Evolutionary conservation across 2,797 vertebrate genomes (phyloP).

Genomic region (Halcyon badia): DNA sequence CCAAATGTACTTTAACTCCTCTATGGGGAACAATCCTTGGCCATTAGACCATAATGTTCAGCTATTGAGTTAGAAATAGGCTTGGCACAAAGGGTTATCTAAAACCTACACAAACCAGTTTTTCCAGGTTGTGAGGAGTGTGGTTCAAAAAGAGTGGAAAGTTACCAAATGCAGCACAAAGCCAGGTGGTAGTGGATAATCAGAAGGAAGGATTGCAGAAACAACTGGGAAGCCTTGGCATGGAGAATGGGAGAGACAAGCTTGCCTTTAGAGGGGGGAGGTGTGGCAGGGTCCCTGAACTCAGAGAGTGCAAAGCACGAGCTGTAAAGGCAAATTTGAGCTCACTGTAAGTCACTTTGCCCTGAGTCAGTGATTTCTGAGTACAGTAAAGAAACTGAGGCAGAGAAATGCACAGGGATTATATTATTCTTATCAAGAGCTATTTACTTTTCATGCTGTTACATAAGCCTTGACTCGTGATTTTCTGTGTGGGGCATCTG

Average conservation of each 20-base stretch:
- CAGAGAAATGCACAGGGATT: not conserved
- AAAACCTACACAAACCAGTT: conserved; percentile 61
- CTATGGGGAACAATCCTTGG: not conserved
- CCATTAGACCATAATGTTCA: not conserved
- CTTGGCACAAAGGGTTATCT: conserved; percentile 28
- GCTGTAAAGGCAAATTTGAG: not conserved
- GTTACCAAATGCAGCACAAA: conserved; percentile 47
- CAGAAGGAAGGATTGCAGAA: not conserved
- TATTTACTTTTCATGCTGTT: not conserved
- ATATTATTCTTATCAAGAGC: not conserved
- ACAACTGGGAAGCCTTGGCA: not conserved
- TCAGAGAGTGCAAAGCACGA: not conserved
- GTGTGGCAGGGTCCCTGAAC: not conserved
- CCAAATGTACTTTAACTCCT: not conserved
- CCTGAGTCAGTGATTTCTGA: not conserved
- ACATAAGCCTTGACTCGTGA: not conserved
- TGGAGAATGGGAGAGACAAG: not conserved
- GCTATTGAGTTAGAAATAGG: not conserved
- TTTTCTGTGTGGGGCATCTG: not conserved
- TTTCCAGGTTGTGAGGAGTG: conserved; percentile 36
- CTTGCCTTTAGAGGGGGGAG: not conserved
- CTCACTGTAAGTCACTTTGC: not conserved
- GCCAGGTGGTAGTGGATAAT: not conserved
- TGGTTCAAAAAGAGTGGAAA: conserved; percentile 56
- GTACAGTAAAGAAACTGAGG: not conserved